Base-by-base conservation (phyloP, 1,140 invertebrate genomes). In the Stegodyphus mimosarum region DNA sequence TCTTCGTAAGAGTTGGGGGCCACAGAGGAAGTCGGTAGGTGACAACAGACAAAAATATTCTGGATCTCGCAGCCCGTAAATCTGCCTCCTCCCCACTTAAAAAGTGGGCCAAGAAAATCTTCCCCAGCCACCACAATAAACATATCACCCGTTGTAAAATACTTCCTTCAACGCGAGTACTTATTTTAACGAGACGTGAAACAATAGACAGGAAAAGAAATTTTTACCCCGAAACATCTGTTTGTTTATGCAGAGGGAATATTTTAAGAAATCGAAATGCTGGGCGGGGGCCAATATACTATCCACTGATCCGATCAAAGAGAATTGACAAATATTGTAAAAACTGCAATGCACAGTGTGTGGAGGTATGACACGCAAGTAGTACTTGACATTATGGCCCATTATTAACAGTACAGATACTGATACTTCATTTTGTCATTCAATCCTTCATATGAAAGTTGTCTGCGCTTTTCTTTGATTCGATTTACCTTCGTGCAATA, bases 121-220 rank as follows among this genome's bases (percentile, higher is more conserved):
- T 48, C 51, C 77, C 50, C 6, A 79, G 64, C 51, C 78, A 81
- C 67, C 66, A 81, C 78, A 81, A 81, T 81, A 81, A 81, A 81
- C 78, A 81, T 81, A 81, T 81, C 78, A 7, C 33, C 51, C 15
- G 18, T 53, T n/a, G 78, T 81, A 72, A 81, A 81, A 81, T 81
- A 81, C 78, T 63, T 50, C 53, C 70, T 67, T 50, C 48, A 63
- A 71, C 78, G 69, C 18, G 53, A 72, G 52, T 17, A 81, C 69
- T 81, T 81, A 81, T 81, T 81, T 79, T 79, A 79, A 79, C 77
- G 77, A 81, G 78, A 81, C 69, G 67, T 60, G 69, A 81, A 81
- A 81, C 78, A 81, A 81, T 81, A 81, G 78, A 81, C 66, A 81
- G 67, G 52, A 66, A 67, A 52, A 51, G 66, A 66, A 52, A 79